Evolutionary conservation across 2,113 vertebrate genomes (phyloP).

Genomic region (Benitochromis conjunctus): DNA sequence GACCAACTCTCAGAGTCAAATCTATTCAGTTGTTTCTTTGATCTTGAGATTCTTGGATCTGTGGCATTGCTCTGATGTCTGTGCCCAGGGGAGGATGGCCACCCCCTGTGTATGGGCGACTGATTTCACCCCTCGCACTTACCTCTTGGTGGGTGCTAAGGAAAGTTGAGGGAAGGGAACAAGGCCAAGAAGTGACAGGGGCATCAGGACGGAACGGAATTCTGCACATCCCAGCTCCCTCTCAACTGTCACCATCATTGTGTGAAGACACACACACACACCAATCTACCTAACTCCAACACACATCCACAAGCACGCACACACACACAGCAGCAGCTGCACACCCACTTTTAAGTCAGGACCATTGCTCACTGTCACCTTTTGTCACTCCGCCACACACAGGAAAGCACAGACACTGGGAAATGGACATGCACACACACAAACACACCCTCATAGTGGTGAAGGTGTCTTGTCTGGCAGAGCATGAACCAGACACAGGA

Average conservation of each 20-base stretch:
- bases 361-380: slow-evolving; percentile 72
- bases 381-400: slow-evolving; percentile 57
- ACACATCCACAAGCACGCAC: background rate
- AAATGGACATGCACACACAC: slow-evolving; percentile 16
- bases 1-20: background rate
- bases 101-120: slow-evolving; percentile 35
- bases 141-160: slow-evolving; percentile 8
- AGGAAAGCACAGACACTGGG: slow-evolving; percentile 1
- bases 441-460: background rate
- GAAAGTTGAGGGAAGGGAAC: slow-evolving; percentile 67
- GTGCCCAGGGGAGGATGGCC: slow-evolving; percentile 20
- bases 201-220: slow-evolving; percentile 70
- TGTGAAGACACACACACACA: background rate
- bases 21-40: slow-evolving; percentile 41
- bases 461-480: slow-evolving; percentile 53
- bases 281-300: background rate
- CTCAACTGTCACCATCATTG: slow-evolving; percentile 65
- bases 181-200: slow-evolving; percentile 74
- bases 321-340: background rate
- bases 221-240: slow-evolving; percentile 28
- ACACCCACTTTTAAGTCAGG: slow-evolving; percentile 39
- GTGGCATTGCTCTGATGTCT: slow-evolving; percentile 32
- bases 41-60: slow-evolving; percentile 20
- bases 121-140: slow-evolving; percentile 10
- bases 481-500: slow-evolving; percentile 54